These are phyloP conservation scores for Osedax frankpressi DNA, from an alignment of 2,888 invertebrate species.

Conservation along the genomic window DNA sequence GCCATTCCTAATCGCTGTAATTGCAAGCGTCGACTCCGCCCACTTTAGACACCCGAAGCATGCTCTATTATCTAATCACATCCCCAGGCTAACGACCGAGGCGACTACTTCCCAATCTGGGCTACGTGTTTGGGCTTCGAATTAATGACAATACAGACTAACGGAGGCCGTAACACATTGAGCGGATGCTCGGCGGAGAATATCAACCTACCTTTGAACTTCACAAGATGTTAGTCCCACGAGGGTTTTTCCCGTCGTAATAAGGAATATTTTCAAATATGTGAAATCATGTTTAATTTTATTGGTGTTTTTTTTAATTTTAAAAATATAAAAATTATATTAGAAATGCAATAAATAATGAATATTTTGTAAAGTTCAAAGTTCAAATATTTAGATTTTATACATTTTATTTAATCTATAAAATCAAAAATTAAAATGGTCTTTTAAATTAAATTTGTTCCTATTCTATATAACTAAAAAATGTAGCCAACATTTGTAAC, in stretches of 20 bases:
- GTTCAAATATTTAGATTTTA: not conserved
- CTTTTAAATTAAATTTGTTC: too few species aligned
- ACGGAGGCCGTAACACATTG: conserved; percentile 52
- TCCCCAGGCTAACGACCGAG: conserved; percentile 56
- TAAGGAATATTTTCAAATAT: not conserved
- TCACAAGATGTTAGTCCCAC: conserved; percentile 52
- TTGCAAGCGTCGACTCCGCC: too few species aligned
- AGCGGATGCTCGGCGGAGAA: conserved; percentile 53
- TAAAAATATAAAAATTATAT: not conserved
- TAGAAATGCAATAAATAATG: not conserved
- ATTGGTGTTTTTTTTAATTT: not conserved
- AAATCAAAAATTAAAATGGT: too few species aligned
- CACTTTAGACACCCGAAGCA: too few species aligned
- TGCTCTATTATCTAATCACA: too few species aligned
- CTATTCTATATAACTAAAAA: too few species aligned
- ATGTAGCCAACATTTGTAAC: too few species aligned
- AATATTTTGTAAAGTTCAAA: not conserved
- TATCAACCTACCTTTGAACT: conserved; percentile 57
- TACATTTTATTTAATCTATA: not conserved
- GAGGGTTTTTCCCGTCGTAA: not conserved
- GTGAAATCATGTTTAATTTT: not conserved
- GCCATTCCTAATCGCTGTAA: too few species aligned
- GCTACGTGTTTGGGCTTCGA: conserved; percentile 82
- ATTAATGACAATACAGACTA: conserved; percentile 52
- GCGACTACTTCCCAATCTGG: conserved; percentile 69